Base-by-base conservation (phyloP, 2,113 vertebrate species). In the Oxyruncus cristatus region DNA sequence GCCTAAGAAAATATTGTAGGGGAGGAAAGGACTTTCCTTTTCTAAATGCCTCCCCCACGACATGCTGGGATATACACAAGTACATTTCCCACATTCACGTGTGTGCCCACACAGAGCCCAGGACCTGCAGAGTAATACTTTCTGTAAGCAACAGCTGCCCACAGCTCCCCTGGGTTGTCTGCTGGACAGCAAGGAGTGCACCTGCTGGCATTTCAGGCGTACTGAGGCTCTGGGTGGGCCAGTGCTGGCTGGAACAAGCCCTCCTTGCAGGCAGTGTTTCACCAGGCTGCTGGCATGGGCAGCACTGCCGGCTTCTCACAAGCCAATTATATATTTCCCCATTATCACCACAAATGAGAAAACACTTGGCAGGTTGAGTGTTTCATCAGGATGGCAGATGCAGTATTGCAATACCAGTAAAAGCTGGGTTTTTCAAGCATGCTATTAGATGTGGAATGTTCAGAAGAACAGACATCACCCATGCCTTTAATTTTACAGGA, bases 1-100 rank as follows among this genome's bases (percentile, higher is more conserved):
- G 37, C 33, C 4, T 23, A 42, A 46, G 30, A 50, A 19, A 53
- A 81, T 5, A 63, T 4, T 6, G 16, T 15, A 47, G 8, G 32
- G 27, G 10, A 50, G 12, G 11, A 70, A 89, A 74, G 8, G 23
- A n/a, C 9, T 65, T 86, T 61, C 18, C 30, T 33, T 47, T 66
- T 61, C 49, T 47, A 22, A 68, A 50, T 41, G 56, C 26, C 6
- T 8, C 1, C 0, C 6, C 33, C 46, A 12, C 5, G 1, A 5
- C 16, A 24, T 4, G 15, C 28, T 72, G 42, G 22, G 28, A 19
- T 53, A 35, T 16, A 65, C 18, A 62, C 17, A 56, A 66, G 21
- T 2, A 4, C 27, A 19, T 39, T 72, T 75, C 61, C 16, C 19
- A 52, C 18, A 19, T 20, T 21, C 14, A 4, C 1, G 17, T 1